Conservation (phyloP, 2,888 invertebrate genomes). For the Busseola fusca region DNA sequence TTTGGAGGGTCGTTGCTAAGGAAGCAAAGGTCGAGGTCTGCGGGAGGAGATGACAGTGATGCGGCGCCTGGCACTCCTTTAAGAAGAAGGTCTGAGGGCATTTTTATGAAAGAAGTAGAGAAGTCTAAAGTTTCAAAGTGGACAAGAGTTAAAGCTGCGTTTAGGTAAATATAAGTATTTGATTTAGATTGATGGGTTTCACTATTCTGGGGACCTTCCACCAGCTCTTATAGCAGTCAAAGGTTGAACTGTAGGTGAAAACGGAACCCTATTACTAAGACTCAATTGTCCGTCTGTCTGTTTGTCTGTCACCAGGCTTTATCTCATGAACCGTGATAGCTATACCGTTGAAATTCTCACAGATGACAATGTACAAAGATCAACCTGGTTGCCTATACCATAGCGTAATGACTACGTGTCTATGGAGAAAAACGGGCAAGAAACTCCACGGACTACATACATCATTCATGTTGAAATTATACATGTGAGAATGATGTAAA, state of each 20-base stretch:
- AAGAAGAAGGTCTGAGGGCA: slow-evolving; percentile 80
- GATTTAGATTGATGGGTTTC: neutral
- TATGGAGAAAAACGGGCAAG: neutral
- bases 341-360: no score
- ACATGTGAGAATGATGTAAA: neutral
- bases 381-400: neutral
- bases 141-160: slow-evolving; percentile 96
- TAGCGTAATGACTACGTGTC: neutral
- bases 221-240: no score
- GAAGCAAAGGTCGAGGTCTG: slow-evolving; percentile 91
- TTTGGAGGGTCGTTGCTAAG: slow-evolving; percentile 87
- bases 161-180: slow-evolving; percentile 90
- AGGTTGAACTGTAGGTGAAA: no score
- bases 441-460: neutral
- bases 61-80: slow-evolving; percentile 78
- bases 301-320: no score
- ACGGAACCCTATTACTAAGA: no score
- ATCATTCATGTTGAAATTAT: neutral
- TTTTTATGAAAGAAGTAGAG: slow-evolving; percentile 83
- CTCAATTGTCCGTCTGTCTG: no score
- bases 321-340: no score
- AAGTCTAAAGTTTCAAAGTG: slow-evolving; percentile 94
- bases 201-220: no score
- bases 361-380: neutral
- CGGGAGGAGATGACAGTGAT: slow-evolving; percentile 90